phyloP scores from a whole-genome alignment of 2,888 invertebrate genomes.

The Exephanes ischioxanthus region DNA sequence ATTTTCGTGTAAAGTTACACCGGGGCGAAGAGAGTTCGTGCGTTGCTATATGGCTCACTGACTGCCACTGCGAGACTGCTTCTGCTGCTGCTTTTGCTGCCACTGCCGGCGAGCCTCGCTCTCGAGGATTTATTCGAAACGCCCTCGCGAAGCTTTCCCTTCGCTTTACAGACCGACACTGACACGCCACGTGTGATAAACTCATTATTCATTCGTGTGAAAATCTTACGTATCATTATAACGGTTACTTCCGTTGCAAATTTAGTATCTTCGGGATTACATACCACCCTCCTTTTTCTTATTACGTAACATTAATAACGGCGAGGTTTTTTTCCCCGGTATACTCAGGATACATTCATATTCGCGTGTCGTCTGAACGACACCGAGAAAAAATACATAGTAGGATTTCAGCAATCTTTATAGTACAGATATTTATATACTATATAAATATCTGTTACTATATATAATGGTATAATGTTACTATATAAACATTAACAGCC shows the following conservation, averaged over 20 bases:
- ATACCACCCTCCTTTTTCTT: background rate
- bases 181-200: slow-evolving; percentile 36
- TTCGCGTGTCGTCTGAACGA: background rate
- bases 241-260: slow-evolving; percentile 26
- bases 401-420: no score
- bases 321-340: background rate
- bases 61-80: slow-evolving; percentile 12
- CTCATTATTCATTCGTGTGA: slow-evolving; percentile 32
- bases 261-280: slow-evolving; percentile 13
- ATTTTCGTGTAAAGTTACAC: slow-evolving; percentile 47
- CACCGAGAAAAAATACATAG: no score
- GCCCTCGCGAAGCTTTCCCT: slow-evolving; percentile 19
- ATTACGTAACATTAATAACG: background rate
- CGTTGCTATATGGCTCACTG: background rate
- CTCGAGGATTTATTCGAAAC: slow-evolving; percentile 43
- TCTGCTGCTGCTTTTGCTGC: background rate
- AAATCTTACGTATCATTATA: slow-evolving; percentile 27
- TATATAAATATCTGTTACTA: no score
- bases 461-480: no score
- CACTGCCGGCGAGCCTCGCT: slow-evolving; percentile 8
- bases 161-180: slow-evolving; percentile 3
- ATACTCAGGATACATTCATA: background rate
- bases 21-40: background rate
- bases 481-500: no score
- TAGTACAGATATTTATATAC: no score